These are phyloP conservation scores for Etia nguti DNA, from an alignment of 2,113 vertebrate genomes.

Conservation along the genomic window DNA sequence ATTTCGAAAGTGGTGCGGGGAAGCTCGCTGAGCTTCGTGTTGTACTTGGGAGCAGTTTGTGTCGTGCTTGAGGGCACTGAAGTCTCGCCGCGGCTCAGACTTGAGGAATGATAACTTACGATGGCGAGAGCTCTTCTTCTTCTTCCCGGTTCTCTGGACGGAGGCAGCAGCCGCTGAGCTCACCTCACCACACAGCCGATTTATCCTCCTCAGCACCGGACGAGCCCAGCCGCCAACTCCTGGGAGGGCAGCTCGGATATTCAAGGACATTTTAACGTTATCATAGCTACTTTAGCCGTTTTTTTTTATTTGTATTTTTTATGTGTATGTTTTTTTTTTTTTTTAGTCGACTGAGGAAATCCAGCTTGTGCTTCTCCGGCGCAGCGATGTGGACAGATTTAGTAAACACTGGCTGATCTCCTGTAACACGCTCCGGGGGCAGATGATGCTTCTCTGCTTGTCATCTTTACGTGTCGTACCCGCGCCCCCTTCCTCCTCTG, in stretches of 20 bases:
- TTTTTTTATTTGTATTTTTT: not conserved
- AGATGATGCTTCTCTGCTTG: conserved; percentile 26
- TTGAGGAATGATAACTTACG: conserved; percentile 43
- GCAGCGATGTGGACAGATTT: conserved; percentile 35
- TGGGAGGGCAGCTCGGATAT: conserved; percentile 1
- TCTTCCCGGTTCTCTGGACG: not conserved
- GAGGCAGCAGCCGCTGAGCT: not conserved
- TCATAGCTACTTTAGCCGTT: conserved; percentile 49
- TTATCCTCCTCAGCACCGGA: not conserved
- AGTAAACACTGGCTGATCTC: conserved; percentile 29
- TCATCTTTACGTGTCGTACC: conserved; percentile 14
- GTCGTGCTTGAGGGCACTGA: conserved; percentile 36
- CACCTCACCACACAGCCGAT: not conserved
- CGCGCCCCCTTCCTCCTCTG: not conserved
- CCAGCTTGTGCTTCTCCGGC: conserved; percentile 5
- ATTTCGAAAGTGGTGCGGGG: not conserved
- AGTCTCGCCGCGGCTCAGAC: conserved; percentile 48
- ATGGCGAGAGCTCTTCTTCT: conserved; percentile 28
- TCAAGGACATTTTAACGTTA: conserved; percentile 63
- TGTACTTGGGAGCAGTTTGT: not conserved
- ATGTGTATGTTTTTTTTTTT: not conserved
- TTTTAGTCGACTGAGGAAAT: conserved; percentile 25
- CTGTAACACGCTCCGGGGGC: not conserved
- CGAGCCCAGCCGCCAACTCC: not conserved
- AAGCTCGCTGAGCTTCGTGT: accelerated